Conservation (phyloP, 92 coral and sea anemone species). For the Diadumene lineata region DNA sequence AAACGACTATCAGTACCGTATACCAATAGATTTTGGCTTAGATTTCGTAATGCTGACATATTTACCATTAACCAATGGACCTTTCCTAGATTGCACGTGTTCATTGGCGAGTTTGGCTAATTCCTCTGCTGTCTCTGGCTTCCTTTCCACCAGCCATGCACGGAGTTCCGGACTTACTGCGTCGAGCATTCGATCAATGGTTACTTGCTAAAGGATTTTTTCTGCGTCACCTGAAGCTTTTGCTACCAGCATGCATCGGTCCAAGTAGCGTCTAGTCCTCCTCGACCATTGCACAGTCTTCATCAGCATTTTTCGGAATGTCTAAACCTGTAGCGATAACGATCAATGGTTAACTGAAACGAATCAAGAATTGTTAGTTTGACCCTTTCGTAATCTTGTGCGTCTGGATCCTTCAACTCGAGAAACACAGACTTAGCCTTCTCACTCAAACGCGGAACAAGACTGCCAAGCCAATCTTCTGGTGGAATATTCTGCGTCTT, state of each 20-base stretch:
- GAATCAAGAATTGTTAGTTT: constrained; percentile 50
- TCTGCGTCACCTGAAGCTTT: constrained; percentile 40
- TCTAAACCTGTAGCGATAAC: constrained; percentile 57
- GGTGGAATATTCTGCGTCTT: constrained; percentile 43
- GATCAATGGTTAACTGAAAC: constrained; percentile 52
- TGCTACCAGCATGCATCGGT: constrained; percentile 64
- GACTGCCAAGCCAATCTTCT: constrained; percentile 58
- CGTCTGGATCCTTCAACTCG: constrained; percentile 44
- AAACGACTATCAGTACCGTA: background rate
- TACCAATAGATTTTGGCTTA: constrained; percentile 5
- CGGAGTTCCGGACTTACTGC: constrained; percentile 60
- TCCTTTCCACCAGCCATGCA: constrained; percentile 54
- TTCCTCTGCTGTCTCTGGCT: constrained; percentile 49
- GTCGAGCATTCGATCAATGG: constrained; percentile 50
- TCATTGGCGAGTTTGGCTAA: constrained; percentile 52
- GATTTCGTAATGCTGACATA: constrained; percentile 26
- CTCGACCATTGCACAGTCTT: constrained; percentile 61
- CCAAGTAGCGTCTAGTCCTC: constrained; percentile 52
- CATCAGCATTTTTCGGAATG: constrained; percentile 51
- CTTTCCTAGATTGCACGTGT: constrained; percentile 60
- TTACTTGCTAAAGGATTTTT: constrained; percentile 43
- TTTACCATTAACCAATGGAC: constrained; percentile 52
- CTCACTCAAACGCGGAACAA: constrained; percentile 48
- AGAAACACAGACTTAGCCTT: constrained; percentile 59
- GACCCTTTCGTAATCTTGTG: constrained; percentile 43